These are phyloP conservation scores for Limnephilus auricula DNA, from an alignment of 2,888 invertebrate species.

Conservation along the genomic window DNA sequence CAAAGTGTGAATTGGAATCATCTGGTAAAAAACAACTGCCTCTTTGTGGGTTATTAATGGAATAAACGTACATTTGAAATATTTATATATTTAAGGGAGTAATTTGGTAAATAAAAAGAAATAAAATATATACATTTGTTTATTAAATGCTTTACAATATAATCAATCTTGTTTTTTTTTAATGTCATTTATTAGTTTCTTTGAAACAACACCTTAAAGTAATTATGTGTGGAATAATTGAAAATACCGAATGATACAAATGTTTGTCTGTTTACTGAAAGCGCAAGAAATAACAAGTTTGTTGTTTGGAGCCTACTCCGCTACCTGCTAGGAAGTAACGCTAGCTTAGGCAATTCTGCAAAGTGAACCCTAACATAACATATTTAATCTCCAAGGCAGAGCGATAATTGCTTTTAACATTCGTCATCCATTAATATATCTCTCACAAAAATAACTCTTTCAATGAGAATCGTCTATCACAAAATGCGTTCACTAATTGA, in stretches of 20 bases:
- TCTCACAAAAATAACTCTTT: slow-evolving; percentile 60
- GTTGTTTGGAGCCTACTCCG: slow-evolving; percentile 46
- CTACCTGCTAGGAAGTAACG: slow-evolving; percentile 30
- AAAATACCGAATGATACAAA: slow-evolving; percentile 58
- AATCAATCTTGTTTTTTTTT: slow-evolving; percentile 53
- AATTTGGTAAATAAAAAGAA: slow-evolving; percentile 17
- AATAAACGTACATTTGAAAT: neutral
- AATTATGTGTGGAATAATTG: slow-evolving; percentile 61
- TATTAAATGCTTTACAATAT: slow-evolving; percentile 61
- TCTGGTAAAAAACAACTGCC: neutral
- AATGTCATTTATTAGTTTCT: slow-evolving; percentile 39
- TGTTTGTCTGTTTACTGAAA: slow-evolving; percentile 42
- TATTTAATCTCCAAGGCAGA: slow-evolving; percentile 49
- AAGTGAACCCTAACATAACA: slow-evolving; percentile 25
- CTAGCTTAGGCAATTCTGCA: slow-evolving; percentile 24
- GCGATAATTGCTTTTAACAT: slow-evolving; percentile 59
- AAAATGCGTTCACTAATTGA: slow-evolving; percentile 57
- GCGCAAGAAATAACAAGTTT: slow-evolving; percentile 53
- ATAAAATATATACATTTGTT: slow-evolving; percentile 56
- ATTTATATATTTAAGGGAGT: neutral
- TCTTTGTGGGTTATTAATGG: neutral
- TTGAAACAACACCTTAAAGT: slow-evolving; percentile 56
- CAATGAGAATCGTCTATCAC: slow-evolving; percentile 52
- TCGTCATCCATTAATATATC: slow-evolving; percentile 49
- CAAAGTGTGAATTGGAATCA: neutral